Evolutionary conservation across 2,797 vertebrate genomes (phyloP).

Genomic region (Taenioides sp.): DNA sequence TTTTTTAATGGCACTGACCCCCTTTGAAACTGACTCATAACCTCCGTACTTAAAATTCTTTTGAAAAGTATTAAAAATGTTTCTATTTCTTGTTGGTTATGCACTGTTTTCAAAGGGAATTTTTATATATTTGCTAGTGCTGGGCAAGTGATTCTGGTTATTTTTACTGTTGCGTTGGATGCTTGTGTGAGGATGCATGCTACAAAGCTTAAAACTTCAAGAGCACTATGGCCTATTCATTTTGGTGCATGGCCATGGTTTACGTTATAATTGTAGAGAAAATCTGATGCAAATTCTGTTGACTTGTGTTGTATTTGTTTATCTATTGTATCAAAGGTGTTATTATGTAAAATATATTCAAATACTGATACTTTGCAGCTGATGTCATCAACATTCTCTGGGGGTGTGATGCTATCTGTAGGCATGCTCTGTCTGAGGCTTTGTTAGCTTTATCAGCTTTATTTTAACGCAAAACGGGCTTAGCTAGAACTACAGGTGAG

Average conservation of each 20-base stretch:
- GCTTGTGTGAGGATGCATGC: conserved; percentile 58
- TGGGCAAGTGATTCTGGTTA: conserved; percentile 57
- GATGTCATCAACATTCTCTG: no score
- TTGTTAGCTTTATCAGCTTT: no score
- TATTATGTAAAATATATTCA: background rate
- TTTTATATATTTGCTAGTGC: conserved; percentile 61
- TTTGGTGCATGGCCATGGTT: conserved; percentile 43
- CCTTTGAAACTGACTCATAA: conserved; percentile 77
- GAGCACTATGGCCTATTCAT: conserved; percentile 18
- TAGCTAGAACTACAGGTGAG: no score
- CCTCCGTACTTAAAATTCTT: conserved; percentile 32
- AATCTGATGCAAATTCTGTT: conserved; percentile 13
- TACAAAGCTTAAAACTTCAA: conserved; percentile 26
- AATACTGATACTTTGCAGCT: no score
- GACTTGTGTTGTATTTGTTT: background rate
- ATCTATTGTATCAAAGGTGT: background rate
- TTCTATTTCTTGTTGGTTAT: conserved; percentile 51
- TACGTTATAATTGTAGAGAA: conserved; percentile 10
- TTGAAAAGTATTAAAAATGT: background rate
- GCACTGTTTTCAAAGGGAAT: conserved; percentile 73
- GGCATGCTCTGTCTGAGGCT: no score
- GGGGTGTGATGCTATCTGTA: no score
- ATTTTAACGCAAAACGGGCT: no score
- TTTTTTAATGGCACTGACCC: conserved; percentile 64
- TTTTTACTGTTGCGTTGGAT: conserved; percentile 38